Percentiles rank a stretch among this genome's conserved stretches.
Conservation (phyloP, 2,113 vertebrate species). For the Sprattus sprattus region DNA sequence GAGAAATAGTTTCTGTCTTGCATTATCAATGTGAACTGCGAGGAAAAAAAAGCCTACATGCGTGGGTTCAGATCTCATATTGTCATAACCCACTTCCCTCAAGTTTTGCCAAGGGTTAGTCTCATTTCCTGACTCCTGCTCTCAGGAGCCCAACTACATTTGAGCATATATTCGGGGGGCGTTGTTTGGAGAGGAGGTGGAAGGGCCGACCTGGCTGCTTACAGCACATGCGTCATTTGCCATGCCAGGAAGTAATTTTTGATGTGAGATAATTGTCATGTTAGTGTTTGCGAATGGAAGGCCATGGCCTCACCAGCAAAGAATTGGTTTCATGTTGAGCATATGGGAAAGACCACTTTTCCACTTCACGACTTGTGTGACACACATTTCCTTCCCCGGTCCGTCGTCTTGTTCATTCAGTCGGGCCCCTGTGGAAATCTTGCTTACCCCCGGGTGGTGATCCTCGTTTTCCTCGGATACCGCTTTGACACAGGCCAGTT, state of each 20-base stretch:
- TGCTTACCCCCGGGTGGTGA: background rate
- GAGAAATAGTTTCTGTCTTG: constrained; percentile 53
- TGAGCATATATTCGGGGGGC: constrained; percentile 33
- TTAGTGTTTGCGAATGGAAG: constrained; percentile 18
- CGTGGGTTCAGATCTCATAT: constrained; percentile 37
- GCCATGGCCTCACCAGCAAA: constrained; percentile 15
- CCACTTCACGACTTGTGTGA: background rate
- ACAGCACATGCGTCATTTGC: constrained; percentile 25
- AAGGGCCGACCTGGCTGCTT: constrained; percentile 27
- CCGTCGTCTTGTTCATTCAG: background rate
- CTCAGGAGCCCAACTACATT: constrained; percentile 53
- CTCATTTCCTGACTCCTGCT: constrained; percentile 72
- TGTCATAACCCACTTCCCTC: constrained; percentile 66
- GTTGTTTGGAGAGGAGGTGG: constrained; percentile 16
- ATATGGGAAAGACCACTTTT: constrained; percentile 11
- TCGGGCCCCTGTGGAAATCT: background rate
- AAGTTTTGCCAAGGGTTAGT: constrained; percentile 58
- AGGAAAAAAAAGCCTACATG: constrained; percentile 58
- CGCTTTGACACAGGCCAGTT: background rate
- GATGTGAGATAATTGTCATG: constrained; percentile 24
- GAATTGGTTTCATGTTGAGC: constrained; percentile 32
- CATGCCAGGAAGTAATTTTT: constrained; percentile 43
- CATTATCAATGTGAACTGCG: background rate
- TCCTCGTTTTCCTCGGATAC: background rate
- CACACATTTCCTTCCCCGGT: background rate